Percentiles rank a stretch among this genome's conserved stretches.
These are phyloP conservation scores for Sula dactylatra DNA, from an alignment of 2,113 vertebrate species.

Conservation along the genomic window DNA sequence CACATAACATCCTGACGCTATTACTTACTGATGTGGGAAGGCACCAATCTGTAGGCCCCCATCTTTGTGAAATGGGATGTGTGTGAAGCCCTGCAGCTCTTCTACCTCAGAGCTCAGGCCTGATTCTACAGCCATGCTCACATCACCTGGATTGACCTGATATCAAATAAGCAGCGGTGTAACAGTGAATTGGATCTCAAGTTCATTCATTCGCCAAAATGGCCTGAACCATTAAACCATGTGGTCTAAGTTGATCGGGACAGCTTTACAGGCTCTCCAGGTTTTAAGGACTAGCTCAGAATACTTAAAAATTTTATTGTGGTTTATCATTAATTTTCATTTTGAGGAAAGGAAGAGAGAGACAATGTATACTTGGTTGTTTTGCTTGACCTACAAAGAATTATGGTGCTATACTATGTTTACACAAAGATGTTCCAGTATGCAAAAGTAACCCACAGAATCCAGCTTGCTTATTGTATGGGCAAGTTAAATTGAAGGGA, in stretches of 20 bases:
- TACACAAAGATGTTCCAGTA: not conserved
- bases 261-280: not conserved
- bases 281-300: not conserved
- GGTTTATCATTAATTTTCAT: not conserved
- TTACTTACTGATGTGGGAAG: not conserved
- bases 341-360: not conserved
- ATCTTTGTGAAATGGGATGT: not conserved
- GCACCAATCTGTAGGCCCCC: accelerated
- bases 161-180: not conserved
- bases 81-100: not conserved
- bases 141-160: not conserved
- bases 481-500: not conserved
- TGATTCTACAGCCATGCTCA: not conserved
- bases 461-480: not conserved
- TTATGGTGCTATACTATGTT: not conserved
- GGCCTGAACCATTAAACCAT: not conserved
- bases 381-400: not conserved
- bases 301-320: not conserved
- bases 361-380: not conserved
- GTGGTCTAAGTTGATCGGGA: not conserved
- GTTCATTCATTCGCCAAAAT: not conserved
- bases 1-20: not conserved
- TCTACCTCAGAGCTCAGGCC: not conserved
- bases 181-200: not conserved
- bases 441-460: not conserved